Evolutionary conservation across 2,888 invertebrate genomes (phyloP), one percentile per base, ranked within the genome.

Genomic region (Thelaira solivaga): DNA sequence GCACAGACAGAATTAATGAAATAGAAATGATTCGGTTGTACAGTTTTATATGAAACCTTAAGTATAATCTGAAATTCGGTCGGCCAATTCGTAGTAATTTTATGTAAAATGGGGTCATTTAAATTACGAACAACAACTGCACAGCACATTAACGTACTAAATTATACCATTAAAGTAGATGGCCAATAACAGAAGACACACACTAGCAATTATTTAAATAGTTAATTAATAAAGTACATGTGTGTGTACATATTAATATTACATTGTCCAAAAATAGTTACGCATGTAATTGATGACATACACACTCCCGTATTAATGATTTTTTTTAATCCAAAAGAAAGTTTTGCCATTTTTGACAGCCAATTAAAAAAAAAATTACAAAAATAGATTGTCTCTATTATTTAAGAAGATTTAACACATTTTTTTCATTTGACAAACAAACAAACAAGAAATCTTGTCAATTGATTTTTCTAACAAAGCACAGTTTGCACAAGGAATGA

Each of bases 401-500:
- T 13, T 4, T 13, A 36, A 13, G 11, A 36, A 13, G 31, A 31
- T 6, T 31, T 36, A 5, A 1, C 13, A 13, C 26, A 26, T 69
- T 29, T 16, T 55, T 24, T 24, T 22, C 0, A 6, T 6, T 26
- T 36, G 4, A n/a, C n/a, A n/a, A 11, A 18, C 34, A 61, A 67
- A 34, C 13, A 24, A 7, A 6, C 11, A 8, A 65, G 43, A 47
- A n/a, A 49, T 49, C 8, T 64, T 57, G 7, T 45, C 29, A 67
- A 80, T 80, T 80, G 80, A 79, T 80, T 80, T 80, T 80, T 80
- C 76, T 61, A 51, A 26, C 6, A 26, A 29, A 36, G 59, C 26
- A 53, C 13, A 59, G 36, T n/a, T n/a, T n/a, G 5, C 43, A 26
- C 43, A 45, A 24, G 18, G n/a, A n/a, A n/a, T n/a, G n/a, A n/a